Evolutionary conservation across 2,888 invertebrate genomes (phyloP).

Genomic region (Caenorhabditis afra): DNA sequence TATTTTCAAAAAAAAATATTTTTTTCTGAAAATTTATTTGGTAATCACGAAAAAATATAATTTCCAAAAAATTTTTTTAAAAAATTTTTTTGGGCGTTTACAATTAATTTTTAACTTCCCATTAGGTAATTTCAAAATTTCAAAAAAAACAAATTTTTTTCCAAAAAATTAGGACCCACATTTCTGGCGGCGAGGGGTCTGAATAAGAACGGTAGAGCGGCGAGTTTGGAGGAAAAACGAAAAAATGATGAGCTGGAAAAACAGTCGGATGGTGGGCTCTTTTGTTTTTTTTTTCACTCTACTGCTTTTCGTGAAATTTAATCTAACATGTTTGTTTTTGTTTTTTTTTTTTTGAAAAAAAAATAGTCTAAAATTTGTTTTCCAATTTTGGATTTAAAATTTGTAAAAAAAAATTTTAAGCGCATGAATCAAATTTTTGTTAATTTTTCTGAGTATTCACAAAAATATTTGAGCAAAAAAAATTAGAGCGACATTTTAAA

Average conservation of each 20-base stretch:
- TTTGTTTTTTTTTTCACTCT: not conserved
- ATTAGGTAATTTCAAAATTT: too few relatives aligned
- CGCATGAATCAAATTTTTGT: too few relatives aligned
- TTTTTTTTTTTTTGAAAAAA: not conserved
- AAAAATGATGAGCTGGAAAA: not conserved
- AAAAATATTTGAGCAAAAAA: too few relatives aligned
- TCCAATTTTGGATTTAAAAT: too few relatives aligned
- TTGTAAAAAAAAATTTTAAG: too few relatives aligned
- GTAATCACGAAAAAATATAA: not conserved
- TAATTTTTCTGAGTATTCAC: too few relatives aligned
- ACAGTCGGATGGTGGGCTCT: conserved; percentile 55
- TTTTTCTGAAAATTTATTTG: not conserved
- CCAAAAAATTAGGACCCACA: conserved; percentile 42
- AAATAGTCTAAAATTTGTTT: too few relatives aligned
- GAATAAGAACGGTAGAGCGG: not conserved
- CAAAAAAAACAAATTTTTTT: conserved; percentile 6
- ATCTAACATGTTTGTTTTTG: conserved; percentile 7
- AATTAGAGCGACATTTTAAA: too few relatives aligned
- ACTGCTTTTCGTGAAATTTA: not conserved
- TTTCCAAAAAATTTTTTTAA: too few relatives aligned
- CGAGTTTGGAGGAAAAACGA: conserved; percentile 7
- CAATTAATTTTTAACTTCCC: too few relatives aligned
- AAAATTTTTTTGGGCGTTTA: too few relatives aligned
- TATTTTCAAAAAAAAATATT: conserved; percentile 1
- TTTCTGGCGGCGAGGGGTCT: conserved; percentile 45